phyloP scores from a whole-genome alignment of 37 sponge, comb jelly and placozoan genomes.

The Spongilla lacustris region DNA sequence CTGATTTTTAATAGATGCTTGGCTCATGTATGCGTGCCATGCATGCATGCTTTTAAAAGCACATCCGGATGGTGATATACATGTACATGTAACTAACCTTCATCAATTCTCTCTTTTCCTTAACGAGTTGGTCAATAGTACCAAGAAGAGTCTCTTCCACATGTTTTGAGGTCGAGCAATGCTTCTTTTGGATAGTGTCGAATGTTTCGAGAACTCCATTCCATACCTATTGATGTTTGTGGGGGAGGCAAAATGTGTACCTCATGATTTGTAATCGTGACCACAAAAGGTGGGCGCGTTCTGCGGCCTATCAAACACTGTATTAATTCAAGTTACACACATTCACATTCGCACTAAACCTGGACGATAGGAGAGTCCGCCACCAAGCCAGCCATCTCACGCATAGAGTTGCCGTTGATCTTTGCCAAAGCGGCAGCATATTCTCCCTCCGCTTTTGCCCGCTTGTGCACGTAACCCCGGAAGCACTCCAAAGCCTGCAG shows the following conservation, averaged over 20 bases:
- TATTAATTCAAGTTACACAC: no score
- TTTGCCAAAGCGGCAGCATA: neutral
- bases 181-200: slow-evolving; percentile 33
- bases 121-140: slow-evolving; percentile 53
- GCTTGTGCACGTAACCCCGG: neutral
- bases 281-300: no score
- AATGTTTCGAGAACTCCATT: slow-evolving; percentile 28
- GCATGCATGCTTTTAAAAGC: no score
- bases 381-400: neutral
- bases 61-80: no score
- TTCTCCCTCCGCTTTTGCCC: neutral
- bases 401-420: neutral
- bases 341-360: neutral
- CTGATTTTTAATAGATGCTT: no score
- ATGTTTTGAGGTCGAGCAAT: slow-evolving; percentile 21
- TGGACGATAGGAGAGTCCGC: neutral
- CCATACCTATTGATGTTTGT: slow-evolving; percentile 47
- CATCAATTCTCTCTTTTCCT: slow-evolving; percentile 66
- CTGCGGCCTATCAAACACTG: no score
- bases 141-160: slow-evolving; percentile 34
- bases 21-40: no score
- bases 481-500: neutral
- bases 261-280: no score
- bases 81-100: slow-evolving; percentile 17
- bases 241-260: no score